Evolutionary conservation across 2,113 vertebrate species (phyloP).

Genomic region (Emydocephalus ijimae): DNA sequence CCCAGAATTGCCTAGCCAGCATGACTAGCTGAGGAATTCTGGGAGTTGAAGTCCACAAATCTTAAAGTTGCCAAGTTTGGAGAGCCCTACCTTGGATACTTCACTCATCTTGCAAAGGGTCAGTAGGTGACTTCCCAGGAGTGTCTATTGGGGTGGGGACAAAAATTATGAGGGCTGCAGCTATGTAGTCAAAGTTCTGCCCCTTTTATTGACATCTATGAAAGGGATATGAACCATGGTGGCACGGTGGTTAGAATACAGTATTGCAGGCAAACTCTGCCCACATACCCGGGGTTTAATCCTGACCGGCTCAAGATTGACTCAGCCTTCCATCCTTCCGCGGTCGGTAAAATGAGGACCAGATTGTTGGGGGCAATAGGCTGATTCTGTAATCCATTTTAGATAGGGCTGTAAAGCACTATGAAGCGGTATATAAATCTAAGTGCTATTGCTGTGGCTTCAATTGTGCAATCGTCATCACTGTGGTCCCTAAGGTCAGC

Average conservation of each 20-base stretch:
- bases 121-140: neutral
- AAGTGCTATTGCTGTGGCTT: neutral
- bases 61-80: no score
- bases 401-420: neutral
- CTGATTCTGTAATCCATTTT: no score
- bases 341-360: neutral
- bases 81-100: neutral
- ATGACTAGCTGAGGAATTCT: no score
- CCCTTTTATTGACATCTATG: neutral
- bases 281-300: neutral
- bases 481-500: neutral
- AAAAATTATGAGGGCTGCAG: neutral
- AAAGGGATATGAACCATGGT: neutral
- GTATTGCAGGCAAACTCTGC: neutral
- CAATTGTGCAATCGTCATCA: neutral
- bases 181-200: neutral
- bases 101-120: neutral
- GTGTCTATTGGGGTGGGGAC: neutral
- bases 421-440: neutral
- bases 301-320: neutral
- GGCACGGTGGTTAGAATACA: neutral
- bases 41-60: no score
- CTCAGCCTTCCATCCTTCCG: neutral
- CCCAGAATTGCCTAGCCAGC: no score
- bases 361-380: neutral